Evolutionary conservation across 2,113 vertebrate species (phyloP).

Genomic region (Lophochroa leadbeateri): DNA sequence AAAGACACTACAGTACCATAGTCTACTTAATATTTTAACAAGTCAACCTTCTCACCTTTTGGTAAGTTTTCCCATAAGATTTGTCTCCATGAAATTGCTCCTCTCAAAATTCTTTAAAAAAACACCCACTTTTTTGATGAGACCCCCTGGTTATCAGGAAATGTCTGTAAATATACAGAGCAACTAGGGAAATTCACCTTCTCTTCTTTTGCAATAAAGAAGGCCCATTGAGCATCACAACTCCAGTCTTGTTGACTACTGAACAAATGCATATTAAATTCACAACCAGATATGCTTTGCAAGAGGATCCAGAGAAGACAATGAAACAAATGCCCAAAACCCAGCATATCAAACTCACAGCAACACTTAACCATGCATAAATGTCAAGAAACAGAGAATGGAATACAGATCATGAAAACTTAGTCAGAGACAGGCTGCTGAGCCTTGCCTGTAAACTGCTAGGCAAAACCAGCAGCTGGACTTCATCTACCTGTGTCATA

Average conservation of each 20-base stretch:
- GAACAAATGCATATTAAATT: not conserved
- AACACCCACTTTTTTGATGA: not conserved
- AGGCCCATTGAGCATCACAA: accelerated
- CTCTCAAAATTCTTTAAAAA: not conserved
- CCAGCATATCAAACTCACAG: not conserved
- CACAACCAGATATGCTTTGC: not conserved
- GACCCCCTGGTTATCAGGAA: not conserved
- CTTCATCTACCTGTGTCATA: not conserved
- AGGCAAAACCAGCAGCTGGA: too few relatives aligned
- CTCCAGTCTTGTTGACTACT: too few relatives aligned
- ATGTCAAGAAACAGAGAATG: not conserved
- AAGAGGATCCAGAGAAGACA: not conserved
- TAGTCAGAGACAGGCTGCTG: not conserved
- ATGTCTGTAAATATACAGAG: accelerated
- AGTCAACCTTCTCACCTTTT: not conserved
- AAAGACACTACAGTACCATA: not conserved
- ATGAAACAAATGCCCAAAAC: not conserved
- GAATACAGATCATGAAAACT: not conserved
- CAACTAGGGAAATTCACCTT: not conserved
- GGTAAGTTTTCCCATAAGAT: not conserved
- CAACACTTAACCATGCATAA: not conserved
- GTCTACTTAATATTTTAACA: not conserved
- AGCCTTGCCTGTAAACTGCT: not conserved
- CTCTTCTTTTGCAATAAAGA: too few relatives aligned
- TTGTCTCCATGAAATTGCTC: not conserved